phyloP scores from a whole-genome alignment of 2,888 invertebrate species.

The Mongoloraphidia duomilia region DNA sequence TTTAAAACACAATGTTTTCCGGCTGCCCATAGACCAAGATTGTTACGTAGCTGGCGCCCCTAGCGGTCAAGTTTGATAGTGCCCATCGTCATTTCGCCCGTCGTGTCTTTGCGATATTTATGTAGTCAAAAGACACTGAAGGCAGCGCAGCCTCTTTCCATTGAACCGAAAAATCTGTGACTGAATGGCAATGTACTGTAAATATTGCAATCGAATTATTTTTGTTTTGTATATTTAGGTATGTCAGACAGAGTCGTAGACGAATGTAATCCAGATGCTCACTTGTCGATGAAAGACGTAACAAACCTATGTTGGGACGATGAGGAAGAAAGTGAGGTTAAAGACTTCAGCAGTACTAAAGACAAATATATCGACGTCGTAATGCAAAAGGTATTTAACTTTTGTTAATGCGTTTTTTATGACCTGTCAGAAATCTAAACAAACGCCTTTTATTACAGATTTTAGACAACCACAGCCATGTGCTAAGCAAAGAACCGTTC shows the following conservation, averaged over 20 bases:
- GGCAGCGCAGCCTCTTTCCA: no score
- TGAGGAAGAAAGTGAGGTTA: constrained; percentile 65
- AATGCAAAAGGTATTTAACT: constrained; percentile 48
- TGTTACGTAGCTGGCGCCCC: no score
- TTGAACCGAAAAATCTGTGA: no score
- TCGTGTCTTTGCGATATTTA: no score
- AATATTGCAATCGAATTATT: no score
- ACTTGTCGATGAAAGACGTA: constrained; percentile 76
- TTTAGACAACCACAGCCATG: constrained; percentile 43
- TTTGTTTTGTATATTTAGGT: constrained; percentile 18
- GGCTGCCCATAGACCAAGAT: no score
- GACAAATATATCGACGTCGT: constrained; percentile 70
- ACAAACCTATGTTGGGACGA: constrained; percentile 83
- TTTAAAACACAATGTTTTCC: no score
- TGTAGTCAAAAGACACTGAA: no score
- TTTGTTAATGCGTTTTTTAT: background rate
- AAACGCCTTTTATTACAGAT: constrained; percentile 20
- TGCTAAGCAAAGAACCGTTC: constrained; percentile 74
- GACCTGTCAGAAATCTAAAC: no score
- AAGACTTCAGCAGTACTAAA: constrained; percentile 55
- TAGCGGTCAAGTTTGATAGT: no score
- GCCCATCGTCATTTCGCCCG: no score
- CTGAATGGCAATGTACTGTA: no score
- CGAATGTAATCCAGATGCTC: constrained; percentile 94
- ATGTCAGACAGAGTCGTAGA: constrained; percentile 98